Conservation (phyloP, 2,888 invertebrate species). For the Dryobota labecula region DNA sequence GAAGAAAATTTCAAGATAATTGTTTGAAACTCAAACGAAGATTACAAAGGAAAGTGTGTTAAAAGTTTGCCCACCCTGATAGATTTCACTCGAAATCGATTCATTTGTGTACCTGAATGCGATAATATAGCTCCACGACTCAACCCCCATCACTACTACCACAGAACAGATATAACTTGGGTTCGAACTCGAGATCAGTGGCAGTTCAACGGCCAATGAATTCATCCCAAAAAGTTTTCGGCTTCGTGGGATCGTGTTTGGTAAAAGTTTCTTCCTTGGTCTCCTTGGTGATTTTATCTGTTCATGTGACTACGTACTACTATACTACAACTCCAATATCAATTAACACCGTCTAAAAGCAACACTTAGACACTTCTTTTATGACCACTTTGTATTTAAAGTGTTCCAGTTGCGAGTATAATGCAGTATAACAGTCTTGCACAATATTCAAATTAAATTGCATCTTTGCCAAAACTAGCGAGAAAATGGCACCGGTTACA, state of each 20-base stretch:
- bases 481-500: slow-evolving; percentile 86
- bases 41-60: too few relatives aligned
- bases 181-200: too few relatives aligned
- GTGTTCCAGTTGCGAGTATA: slow-evolving; percentile 82
- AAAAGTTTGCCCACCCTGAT: neutral
- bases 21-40: neutral
- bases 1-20: neutral
- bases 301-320: too few relatives aligned
- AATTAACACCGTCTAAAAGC: slow-evolving; percentile 77
- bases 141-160: neutral
- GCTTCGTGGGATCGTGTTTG: too few relatives aligned
- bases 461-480: slow-evolving; percentile 91
- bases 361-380: slow-evolving; percentile 80
- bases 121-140: neutral
- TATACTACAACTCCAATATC: slow-evolving; percentile 65
- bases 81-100: too few relatives aligned
- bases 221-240: too few relatives aligned
- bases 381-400: slow-evolving; percentile 88
- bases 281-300: too few relatives aligned
- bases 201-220: too few relatives aligned
- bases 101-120: neutral
- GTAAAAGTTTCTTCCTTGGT: too few relatives aligned
- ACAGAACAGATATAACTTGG: too few relatives aligned
- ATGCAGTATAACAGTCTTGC: slow-evolving; percentile 87
- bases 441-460: slow-evolving; percentile 91